Evolutionary conservation across 1,140 invertebrate species (phyloP).

Genomic region (Megalopta genalis): DNA sequence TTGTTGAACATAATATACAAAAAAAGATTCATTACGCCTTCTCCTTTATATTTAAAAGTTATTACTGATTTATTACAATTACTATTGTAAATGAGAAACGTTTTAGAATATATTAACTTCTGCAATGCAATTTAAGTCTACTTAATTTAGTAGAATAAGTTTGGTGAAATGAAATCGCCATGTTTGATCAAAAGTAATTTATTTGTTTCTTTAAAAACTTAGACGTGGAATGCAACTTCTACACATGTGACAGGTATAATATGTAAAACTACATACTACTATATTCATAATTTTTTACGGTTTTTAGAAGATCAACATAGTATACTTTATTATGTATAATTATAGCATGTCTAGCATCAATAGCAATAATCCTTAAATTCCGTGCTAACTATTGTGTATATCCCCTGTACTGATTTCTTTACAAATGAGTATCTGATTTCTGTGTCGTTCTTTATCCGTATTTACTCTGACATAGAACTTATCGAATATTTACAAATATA

Average conservation of each 20-base stretch:
- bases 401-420: slow-evolving; percentile 34
- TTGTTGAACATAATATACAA: neutral
- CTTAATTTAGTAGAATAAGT: neutral
- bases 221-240: slow-evolving; percentile 78
- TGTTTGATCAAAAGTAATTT: slow-evolving; percentile 71
- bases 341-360: slow-evolving; percentile 51
- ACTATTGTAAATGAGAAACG: too few species aligned
- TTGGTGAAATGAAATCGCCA: neutral
- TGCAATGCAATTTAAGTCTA: too few species aligned
- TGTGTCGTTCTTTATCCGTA: slow-evolving; percentile 1
- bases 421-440: slow-evolving; percentile 41
- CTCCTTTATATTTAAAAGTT: too few species aligned
- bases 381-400: slow-evolving; percentile 50
- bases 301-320: slow-evolving; percentile 65
- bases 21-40: neutral
- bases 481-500: slow-evolving; percentile 52
- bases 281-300: slow-evolving; percentile 71
- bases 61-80: too few species aligned
- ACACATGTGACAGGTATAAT: slow-evolving; percentile 77
- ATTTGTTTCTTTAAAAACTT: slow-evolving; percentile 75
- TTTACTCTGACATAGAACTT: slow-evolving; percentile 6
- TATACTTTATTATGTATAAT: slow-evolving; percentile 51
- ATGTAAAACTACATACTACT: slow-evolving; percentile 79
- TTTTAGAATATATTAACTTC: too few species aligned
- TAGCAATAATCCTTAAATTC: slow-evolving; percentile 59